phyloP scores from a whole-genome alignment of 2,113 vertebrate genomes.

The Hypomesus transpacificus region DNA sequence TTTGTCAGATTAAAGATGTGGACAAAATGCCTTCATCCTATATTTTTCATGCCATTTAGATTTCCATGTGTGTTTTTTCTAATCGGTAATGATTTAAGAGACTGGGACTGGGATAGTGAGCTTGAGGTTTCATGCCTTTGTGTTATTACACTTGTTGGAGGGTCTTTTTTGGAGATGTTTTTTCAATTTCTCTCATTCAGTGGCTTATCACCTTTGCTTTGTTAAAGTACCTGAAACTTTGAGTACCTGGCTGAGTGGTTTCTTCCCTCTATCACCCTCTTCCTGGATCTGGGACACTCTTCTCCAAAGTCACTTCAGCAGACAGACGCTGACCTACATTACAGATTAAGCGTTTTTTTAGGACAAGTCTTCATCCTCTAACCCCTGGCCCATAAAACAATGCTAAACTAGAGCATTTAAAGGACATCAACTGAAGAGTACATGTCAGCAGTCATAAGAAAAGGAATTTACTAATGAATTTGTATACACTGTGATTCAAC shows the following conservation, averaged over 20 bases:
- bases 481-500: too few species aligned
- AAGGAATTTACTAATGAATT: too few species aligned
- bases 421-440: neutral
- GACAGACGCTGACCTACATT: conserved; percentile 42
- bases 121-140: too few species aligned
- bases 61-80: neutral
- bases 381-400: conserved; percentile 32
- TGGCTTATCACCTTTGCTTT: conserved; percentile 15
- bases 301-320: conserved; percentile 40
- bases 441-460: too few species aligned
- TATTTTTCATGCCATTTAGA: neutral
- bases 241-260: neutral
- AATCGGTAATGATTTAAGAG: conserved; percentile 13
- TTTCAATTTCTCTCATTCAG: conserved; percentile 8
- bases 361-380: conserved; percentile 16
- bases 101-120: neutral
- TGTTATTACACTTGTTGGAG: too few species aligned
- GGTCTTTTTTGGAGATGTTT: conserved; percentile 3
- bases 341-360: neutral
- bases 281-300: conserved; percentile 44
- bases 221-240: neutral
- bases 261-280: conserved; percentile 2
- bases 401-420: conserved; percentile 10
- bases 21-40: neutral
- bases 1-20: neutral